A percentile compares a stretch with the other conserved stretches of the same genome.
phyloP scores from a whole-genome alignment of 2,888 invertebrate genomes.

The Dryobota labecula region DNA sequence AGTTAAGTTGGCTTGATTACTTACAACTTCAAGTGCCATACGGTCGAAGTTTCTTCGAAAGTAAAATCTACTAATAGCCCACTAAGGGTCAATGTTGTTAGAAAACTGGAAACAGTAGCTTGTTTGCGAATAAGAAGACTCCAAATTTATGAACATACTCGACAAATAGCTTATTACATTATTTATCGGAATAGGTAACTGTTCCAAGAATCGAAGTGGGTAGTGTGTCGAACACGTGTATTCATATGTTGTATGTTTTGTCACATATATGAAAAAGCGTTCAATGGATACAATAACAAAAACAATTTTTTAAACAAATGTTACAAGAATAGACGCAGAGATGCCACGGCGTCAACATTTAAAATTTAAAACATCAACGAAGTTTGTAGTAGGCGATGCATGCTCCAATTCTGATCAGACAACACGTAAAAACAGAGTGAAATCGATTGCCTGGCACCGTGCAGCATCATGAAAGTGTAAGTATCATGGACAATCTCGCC shows the following conservation, averaged over 20 bases:
- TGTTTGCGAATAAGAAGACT: background rate
- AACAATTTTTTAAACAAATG: background rate
- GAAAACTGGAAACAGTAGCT: background rate
- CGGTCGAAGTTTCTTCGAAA: background rate
- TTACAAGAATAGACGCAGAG: background rate
- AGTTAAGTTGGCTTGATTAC: background rate
- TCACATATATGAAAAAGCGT: constrained; percentile 2
- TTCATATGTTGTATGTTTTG: background rate
- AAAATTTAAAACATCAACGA: constrained; percentile 6
- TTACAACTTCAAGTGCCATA: background rate
- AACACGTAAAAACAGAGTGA: background rate
- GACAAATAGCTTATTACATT: background rate
- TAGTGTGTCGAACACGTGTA: background rate
- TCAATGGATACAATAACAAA: background rate
- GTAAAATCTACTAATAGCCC: background rate
- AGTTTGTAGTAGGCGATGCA: background rate
- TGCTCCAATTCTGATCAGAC: constrained; percentile 11
- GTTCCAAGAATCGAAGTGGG: background rate
- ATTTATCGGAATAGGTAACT: background rate
- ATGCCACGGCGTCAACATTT: background rate
- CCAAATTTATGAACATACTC: background rate
- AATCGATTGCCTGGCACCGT: no score
- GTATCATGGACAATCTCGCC: background rate
- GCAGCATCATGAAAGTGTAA: background rate
- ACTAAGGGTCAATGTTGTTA: background rate